Evolutionary conservation across 2,888 invertebrate species (phyloP).

Genomic region (Hemaris fuciformis): DNA sequence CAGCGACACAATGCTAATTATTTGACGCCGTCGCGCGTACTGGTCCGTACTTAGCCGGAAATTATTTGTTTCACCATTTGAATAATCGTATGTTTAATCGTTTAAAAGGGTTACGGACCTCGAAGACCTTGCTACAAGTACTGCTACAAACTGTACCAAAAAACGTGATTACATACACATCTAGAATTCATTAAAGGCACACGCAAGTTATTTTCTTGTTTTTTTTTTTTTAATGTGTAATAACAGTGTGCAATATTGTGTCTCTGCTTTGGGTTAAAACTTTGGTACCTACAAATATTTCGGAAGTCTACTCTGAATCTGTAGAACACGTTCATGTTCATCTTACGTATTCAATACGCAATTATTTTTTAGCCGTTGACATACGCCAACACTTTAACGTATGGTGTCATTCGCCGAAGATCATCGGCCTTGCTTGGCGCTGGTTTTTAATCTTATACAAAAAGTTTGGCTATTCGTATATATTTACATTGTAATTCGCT

Average conservation of each 20-base stretch:
- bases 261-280: not conserved
- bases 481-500: not conserved
- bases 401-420: not conserved
- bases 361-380: not conserved
- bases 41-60: conserved; percentile 60
- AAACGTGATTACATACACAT: not conserved
- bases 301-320: too few relatives aligned
- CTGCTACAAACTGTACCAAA: not conserved
- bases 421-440: not conserved
- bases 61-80: conserved; percentile 69
- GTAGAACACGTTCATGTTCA: too few relatives aligned
- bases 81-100: conserved; percentile 60
- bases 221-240: too few relatives aligned
- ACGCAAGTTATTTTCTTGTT: not conserved
- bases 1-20: conserved; percentile 46
- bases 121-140: conserved; percentile 38
- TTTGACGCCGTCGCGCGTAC: conserved; percentile 49
- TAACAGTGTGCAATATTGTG: not conserved
- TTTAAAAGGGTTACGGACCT: conserved; percentile 62
- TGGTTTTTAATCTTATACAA: not conserved
- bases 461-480: not conserved
- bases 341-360: not conserved
- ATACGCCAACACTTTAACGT: not conserved
- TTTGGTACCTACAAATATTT: too few relatives aligned
- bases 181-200: not conserved